These are phyloP conservation scores for Acanthurus lineatus DNA, from an alignment of 2,797 vertebrate genomes.

Conservation along the genomic window DNA sequence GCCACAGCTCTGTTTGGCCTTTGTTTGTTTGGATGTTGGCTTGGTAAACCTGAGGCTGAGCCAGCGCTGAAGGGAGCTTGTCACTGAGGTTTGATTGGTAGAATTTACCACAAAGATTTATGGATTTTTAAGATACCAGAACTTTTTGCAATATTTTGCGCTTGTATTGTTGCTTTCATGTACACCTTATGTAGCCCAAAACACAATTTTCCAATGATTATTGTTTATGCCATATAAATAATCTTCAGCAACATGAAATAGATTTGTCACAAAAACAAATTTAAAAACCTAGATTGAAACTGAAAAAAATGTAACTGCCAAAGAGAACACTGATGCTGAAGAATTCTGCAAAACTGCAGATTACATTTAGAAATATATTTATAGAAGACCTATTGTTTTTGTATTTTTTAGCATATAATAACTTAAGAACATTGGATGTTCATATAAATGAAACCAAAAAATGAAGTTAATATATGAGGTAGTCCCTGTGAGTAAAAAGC, in stretches of 20 bases:
- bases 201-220: background rate
- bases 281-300: background rate
- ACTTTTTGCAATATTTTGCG: background rate
- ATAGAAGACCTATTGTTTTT: too few relatives aligned
- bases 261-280: background rate
- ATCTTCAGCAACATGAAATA: background rate
- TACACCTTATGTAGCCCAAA: background rate
- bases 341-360: background rate
- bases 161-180: background rate
- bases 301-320: background rate
- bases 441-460: too few relatives aligned
- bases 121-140: background rate
- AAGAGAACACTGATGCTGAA: background rate
- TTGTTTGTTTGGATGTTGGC: slow-evolving; percentile 15
- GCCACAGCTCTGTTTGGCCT: slow-evolving; percentile 4
- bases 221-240: background rate
- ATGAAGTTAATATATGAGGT: too few relatives aligned
- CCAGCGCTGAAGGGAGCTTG: slow-evolving; percentile 12
- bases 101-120: background rate
- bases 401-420: too few relatives aligned
- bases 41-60: slow-evolving; percentile 19
- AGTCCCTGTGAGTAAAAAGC: too few relatives aligned
- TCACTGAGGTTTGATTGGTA: slow-evolving; percentile 10
- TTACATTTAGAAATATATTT: background rate
- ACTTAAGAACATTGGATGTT: too few relatives aligned